phyloP scores from a whole-genome alignment of 1,140 invertebrate species.

The Pachyrhynchus sulphureomaculatus region DNA sequence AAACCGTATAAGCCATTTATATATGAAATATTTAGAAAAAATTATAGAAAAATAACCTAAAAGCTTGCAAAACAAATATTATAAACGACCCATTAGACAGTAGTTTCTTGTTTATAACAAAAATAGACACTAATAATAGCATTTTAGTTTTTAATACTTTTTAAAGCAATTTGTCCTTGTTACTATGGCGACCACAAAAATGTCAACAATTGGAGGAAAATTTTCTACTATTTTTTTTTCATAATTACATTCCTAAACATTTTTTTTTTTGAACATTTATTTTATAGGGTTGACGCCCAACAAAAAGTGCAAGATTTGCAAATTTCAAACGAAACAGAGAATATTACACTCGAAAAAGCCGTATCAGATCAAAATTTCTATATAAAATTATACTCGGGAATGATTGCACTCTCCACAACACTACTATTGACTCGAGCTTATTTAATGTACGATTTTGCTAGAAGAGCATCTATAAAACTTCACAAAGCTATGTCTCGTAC shows the following conservation, averaged over 20 bases:
- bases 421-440: not conserved
- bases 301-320: conserved; percentile 7
- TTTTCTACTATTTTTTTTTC: not conserved
- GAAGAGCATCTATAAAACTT: conserved; percentile 33
- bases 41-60: no score
- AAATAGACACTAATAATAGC: no score
- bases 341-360: not conserved
- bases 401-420: not conserved
- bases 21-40: no score
- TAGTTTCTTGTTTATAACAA: no score
- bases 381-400: conserved; percentile 20
- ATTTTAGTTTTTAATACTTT: no score
- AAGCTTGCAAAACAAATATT: no score
- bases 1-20: no score
- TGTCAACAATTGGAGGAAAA: not conserved
- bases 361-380: conserved; percentile 8
- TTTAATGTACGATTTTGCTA: conserved; percentile 8
- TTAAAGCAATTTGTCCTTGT: no score
- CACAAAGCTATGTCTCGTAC: conserved; percentile 33
- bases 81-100: no score
- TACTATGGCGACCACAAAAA: no score
- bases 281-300: conserved; percentile 21
- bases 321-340: not conserved
- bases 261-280: not conserved
- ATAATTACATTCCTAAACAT: not conserved